Base-by-base conservation (phyloP, 1,140 invertebrate genomes). In the Pachypeltis micranthus region DNA sequence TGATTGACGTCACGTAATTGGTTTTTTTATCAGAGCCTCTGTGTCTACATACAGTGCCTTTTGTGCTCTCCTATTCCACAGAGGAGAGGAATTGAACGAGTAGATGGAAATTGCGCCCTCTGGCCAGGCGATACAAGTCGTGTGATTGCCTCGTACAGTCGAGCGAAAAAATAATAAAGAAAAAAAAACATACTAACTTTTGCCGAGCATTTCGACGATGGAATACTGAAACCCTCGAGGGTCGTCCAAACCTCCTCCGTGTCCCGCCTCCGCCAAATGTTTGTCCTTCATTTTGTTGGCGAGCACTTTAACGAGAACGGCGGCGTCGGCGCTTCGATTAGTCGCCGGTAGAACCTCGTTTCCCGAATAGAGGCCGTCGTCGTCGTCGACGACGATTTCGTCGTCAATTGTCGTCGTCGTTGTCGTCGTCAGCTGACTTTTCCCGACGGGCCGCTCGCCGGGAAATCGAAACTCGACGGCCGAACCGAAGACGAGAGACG, bases 131-230 rank as follows among this genome's bases (percentile, higher is more conserved):
- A 19, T 26, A 28, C 23, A 28, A 26, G 29, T 24, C 21, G 19
- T 4, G 3, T 2, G 19, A 65, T 39, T 65, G 16, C 65, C 16
- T 28, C 25, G 16, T 65, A 19, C 29, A 44, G 60, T 16, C 39
- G 16, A 14, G n/a, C 34, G 62, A 27, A 24, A 24, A 59, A 29
- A n/a, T n/a, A n/a, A n/a, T 44, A 26, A 39, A 28, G 25, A 2
- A 21, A 34, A 23, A 26, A n/a, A n/a, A n/a, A n/a, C n/a, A 47
- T 63, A 79, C 84, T 77, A 81, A 89, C 87, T 90, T 85, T 86
- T 83, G 63, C 86, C 86, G 66, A 90, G 76, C 79, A 90, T 85
- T 70, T 89, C 85, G 79, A 89, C 85, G 63, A 90, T 82, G 62
- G 83, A 83, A 67, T 82, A 83, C 63, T 86, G 84, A 59, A 77